phyloP scores from a whole-genome alignment of 2,113 vertebrate species.

The Pontoporia blainvillei region DNA sequence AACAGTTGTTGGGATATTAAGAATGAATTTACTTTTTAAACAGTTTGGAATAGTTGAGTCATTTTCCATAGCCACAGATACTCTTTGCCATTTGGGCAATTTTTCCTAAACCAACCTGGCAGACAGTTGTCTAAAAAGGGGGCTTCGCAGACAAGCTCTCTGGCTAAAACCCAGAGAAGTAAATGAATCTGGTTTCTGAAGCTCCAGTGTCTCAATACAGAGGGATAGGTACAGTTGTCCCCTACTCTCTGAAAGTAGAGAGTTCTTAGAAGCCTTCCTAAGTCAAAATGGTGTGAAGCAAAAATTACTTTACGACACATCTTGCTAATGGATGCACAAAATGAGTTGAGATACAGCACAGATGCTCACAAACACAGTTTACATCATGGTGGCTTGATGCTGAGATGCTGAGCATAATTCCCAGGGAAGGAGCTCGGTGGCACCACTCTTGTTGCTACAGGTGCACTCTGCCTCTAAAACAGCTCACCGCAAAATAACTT shows the following conservation, averaged over 20 bases:
- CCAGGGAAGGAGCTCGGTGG: neutral
- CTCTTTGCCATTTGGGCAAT: constrained; percentile 16
- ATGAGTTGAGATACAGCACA: neutral
- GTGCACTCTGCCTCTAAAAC: neutral
- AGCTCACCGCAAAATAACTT: neutral
- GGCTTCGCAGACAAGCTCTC: neutral
- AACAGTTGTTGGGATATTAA: constrained; percentile 28
- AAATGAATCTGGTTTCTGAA: neutral
- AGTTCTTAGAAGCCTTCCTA: neutral
- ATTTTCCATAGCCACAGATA: constrained; percentile 44
- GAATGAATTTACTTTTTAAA: constrained; percentile 51
- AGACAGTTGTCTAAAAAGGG: constrained; percentile 11
- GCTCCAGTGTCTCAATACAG: neutral
- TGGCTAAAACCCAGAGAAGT: neutral
- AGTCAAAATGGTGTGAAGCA: neutral
- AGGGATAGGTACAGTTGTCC: neutral
- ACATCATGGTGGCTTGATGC: neutral
- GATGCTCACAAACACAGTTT: neutral
- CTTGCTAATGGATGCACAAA: neutral
- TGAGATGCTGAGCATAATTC: neutral
- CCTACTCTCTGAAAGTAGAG: neutral
- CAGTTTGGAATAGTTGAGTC: constrained; percentile 36
- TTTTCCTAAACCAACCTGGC: constrained; percentile 49
- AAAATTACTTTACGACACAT: neutral
- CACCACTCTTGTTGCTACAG: neutral